Conservation (phyloP, 2,888 invertebrate species). For the Globia sparganii region DNA sequence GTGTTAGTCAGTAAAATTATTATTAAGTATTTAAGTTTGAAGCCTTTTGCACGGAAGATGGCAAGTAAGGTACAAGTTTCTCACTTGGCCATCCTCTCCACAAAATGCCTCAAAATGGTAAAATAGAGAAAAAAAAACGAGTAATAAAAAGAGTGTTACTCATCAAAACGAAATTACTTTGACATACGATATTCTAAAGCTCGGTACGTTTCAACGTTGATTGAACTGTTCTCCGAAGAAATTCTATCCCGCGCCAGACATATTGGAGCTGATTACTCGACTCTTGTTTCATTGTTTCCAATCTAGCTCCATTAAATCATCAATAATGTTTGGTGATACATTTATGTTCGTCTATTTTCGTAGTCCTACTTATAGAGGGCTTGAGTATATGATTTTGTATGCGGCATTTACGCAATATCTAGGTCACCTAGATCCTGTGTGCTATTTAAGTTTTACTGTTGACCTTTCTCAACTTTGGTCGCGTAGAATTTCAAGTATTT, state of each 20-base stretch:
- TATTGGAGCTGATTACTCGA: constrained; percentile 69
- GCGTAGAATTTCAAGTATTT: constrained; percentile 32
- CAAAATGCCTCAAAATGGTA: background rate
- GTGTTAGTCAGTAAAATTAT: no score
- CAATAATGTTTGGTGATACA: constrained; percentile 69
- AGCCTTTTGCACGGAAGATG: background rate
- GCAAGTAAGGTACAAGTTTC: background rate
- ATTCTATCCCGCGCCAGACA: constrained; percentile 63
- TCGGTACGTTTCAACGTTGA: constrained; percentile 46
- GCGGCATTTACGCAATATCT: constrained; percentile 36
- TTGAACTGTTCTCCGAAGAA: constrained; percentile 61
- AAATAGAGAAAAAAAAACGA: background rate
- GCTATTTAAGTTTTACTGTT: constrained; percentile 36
- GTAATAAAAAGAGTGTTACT: constrained; percentile 25
- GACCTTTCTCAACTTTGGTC: constrained; percentile 39
- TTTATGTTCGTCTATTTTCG: constrained; percentile 55
- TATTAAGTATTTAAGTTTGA: no score
- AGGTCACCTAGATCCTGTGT: constrained; percentile 52
- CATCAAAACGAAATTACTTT: constrained; percentile 46
- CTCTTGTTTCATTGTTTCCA: constrained; percentile 73
- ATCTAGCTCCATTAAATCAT: constrained; percentile 74
- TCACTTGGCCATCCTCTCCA: background rate
- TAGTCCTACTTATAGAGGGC: constrained; percentile 23
- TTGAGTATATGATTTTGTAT: constrained; percentile 13
- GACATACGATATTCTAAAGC: constrained; percentile 45